Conservation (phyloP, 2,888 invertebrate species). For the Nephrotoma guestfalica region DNA sequence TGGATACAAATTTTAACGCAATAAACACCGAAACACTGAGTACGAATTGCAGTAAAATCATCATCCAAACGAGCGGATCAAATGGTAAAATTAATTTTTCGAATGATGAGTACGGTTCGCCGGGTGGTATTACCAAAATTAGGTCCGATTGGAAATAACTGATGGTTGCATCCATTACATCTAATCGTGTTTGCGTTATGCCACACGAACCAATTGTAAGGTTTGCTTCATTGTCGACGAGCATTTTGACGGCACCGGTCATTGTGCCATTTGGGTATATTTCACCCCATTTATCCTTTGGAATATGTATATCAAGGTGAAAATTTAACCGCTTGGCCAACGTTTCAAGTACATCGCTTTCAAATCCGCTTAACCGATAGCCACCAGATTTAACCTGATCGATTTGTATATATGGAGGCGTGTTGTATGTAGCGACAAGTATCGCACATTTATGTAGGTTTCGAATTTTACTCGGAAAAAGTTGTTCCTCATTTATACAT, state of each 20-base stretch:
- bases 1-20: conserved; percentile 1
- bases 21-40: background rate
- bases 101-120: conserved; percentile 6
- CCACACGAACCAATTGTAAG: conserved; percentile 8
- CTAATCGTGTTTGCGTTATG: background rate
- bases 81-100: conserved; percentile 9
- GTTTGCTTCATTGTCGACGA: conserved; percentile 7
- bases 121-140: conserved; percentile 7
- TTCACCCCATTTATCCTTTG: conserved; percentile 6
- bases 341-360: conserved; percentile 8
- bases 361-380: conserved; percentile 7
- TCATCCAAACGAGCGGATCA: conserved; percentile 6
- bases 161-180: background rate
- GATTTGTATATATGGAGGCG: conserved; percentile 8
- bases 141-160: conserved; percentile 5
- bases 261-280: conserved; percentile 5
- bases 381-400: background rate
- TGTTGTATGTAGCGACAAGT: conserved; percentile 3
- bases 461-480: conserved; percentile 9
- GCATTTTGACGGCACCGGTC: conserved; percentile 10
- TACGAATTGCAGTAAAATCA: background rate
- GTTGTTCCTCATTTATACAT: background rate
- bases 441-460: conserved; percentile 10
- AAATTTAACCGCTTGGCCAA: conserved; percentile 11
- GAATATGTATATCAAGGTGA: background rate